phyloP scores from a whole-genome alignment of 2,113 vertebrate genomes.

The Oenanthe melanoleuca region DNA sequence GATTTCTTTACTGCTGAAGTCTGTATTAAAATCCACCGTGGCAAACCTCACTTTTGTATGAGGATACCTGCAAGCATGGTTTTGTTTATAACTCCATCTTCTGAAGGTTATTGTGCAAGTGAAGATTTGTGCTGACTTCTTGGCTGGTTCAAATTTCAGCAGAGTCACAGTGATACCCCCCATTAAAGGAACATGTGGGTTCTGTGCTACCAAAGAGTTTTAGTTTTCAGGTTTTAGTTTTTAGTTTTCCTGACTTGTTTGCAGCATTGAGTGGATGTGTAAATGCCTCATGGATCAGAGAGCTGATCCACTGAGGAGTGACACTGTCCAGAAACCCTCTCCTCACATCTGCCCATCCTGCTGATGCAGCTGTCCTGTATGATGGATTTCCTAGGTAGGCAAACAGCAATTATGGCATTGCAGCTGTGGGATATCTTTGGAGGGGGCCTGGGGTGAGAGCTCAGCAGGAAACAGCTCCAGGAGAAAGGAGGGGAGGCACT shows the following conservation, averaged over 20 bases:
- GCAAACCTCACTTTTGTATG: not conserved
- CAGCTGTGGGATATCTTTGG: not conserved
- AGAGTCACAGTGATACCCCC: not conserved
- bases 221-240: not conserved
- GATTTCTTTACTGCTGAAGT: not conserved
- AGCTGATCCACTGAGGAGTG: not conserved
- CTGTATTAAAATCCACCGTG: not conserved
- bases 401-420: not conserved
- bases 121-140: not conserved
- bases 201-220: not conserved
- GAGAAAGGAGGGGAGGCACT: not conserved
- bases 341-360: not conserved
- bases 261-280: not conserved
- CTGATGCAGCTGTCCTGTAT: not conserved
- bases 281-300: fast-evolving
- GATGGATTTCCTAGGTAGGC: not conserved
- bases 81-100: not conserved
- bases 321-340: not conserved
- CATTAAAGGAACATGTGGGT: not conserved
- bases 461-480: not conserved
- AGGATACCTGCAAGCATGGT: not conserved
- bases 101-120: not conserved
- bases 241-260: not conserved
- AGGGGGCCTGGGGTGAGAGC: not conserved
- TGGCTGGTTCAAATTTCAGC: not conserved